A percentile compares a stretch with the other conserved stretches of the same genome.
phyloP scores from a whole-genome alignment of 1,140 invertebrate species.

The Hormaphis cornu region DNA sequence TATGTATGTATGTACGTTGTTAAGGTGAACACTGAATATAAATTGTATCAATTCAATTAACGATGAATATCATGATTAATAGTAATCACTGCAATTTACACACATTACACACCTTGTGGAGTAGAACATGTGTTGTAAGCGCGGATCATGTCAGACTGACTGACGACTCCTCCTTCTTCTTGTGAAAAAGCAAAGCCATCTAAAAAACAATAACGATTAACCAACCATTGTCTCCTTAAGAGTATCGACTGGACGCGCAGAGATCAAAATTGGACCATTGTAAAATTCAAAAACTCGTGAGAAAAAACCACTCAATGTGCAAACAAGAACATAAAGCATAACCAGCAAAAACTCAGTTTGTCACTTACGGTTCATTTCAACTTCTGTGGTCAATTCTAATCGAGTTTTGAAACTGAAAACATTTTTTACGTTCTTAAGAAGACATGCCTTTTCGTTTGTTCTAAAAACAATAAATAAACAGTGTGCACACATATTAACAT shows the following conservation, averaged over 20 bases:
- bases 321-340: neutral
- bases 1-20: too few species aligned
- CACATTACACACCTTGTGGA: neutral
- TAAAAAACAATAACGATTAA: slow-evolving; percentile 43
- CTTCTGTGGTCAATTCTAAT: slow-evolving; percentile 62
- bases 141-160: slow-evolving; percentile 83
- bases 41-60: too few species aligned
- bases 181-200: slow-evolving; percentile 98
- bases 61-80: neutral
- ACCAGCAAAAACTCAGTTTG: neutral
- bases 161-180: slow-evolving; percentile 91
- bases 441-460: slow-evolving; percentile 87
- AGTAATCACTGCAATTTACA: neutral
- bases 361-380: slow-evolving; percentile 85
- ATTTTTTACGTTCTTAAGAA: slow-evolving; percentile 84
- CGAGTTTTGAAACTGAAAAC: slow-evolving; percentile 75
- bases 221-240: neutral
- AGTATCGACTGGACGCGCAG: neutral
- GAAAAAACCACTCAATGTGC: neutral
- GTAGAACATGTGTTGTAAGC: slow-evolving; percentile 67
- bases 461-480: slow-evolving; percentile 49
- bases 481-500: slow-evolving; percentile 17
- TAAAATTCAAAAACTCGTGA: neutral
- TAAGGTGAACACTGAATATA: too few species aligned
- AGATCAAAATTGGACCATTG: neutral